These are phyloP conservation scores for Melanophora roralis DNA, from an alignment of 2,888 invertebrate genomes.

Conservation along the genomic window DNA sequence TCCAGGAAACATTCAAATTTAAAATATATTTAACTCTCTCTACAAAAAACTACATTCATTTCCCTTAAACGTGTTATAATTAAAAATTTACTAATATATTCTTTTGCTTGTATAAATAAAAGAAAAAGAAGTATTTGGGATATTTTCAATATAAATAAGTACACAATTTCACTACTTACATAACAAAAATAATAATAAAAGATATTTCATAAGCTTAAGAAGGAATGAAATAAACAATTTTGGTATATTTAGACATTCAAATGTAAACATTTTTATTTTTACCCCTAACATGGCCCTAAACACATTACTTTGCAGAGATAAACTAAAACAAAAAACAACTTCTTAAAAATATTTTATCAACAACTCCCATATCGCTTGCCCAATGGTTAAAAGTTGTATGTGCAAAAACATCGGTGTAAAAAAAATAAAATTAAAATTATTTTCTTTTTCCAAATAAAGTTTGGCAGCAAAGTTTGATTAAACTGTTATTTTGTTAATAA, in stretches of 20 bases:
- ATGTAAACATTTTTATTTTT: background rate
- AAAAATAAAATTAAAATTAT: background rate
- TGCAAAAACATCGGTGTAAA: too few species aligned
- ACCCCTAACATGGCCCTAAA: background rate
- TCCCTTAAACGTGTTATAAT: too few species aligned
- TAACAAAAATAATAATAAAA: conserved; percentile 33
- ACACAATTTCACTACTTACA: conserved; percentile 18
- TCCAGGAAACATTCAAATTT: too few species aligned
- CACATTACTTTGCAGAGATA: background rate
- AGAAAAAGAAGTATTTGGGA: too few species aligned
- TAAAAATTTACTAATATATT: too few species aligned
- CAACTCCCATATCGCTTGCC: too few species aligned
- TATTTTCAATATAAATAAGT: conserved; percentile 9
- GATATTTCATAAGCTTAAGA: conserved; percentile 14
- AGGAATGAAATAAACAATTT: background rate
- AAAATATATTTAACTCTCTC: too few species aligned
- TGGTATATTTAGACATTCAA: background rate
- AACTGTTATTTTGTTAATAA: too few species aligned
- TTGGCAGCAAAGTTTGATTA: too few species aligned
- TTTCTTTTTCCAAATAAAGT: too few species aligned
- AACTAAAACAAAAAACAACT: background rate
- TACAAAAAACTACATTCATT: too few species aligned
- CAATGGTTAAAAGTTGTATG: background rate
- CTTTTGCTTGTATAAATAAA: too few species aligned
- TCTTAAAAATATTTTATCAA: background rate